These are phyloP conservation scores for Ginglymostoma cirratum DNA, from an alignment of 2,113 vertebrate species.

Conservation along the genomic window DNA sequence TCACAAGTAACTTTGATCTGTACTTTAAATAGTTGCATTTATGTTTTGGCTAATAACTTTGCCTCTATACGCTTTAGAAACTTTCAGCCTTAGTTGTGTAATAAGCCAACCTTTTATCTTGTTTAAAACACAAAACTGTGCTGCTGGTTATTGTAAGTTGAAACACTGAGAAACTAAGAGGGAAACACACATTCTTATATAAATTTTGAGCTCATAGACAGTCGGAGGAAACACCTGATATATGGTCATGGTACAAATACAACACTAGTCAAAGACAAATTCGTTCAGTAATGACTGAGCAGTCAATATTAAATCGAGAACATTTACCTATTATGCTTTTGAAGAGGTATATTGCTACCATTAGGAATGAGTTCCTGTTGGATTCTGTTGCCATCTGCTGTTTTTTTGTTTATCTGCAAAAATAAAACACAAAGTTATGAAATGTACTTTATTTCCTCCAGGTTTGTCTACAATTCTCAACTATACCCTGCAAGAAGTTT, in stretches of 20 bases:
- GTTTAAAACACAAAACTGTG: too few species aligned
- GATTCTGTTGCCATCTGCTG: not conserved
- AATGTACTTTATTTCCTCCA: not conserved
- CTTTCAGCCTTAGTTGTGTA: too few species aligned
- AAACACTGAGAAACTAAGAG: too few species aligned
- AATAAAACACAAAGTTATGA: not conserved
- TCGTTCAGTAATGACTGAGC: not conserved
- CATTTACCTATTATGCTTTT: constrained; percentile 30
- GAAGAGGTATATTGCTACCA: not conserved
- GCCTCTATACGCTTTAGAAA: too few species aligned
- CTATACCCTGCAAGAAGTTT: not conserved
- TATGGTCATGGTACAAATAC: not conserved
- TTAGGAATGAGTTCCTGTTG: not conserved
- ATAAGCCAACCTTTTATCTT: too few species aligned
- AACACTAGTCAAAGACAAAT: not conserved
- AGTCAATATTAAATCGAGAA: not conserved
- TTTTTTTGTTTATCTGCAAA: not conserved
- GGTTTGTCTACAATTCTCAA: not conserved
- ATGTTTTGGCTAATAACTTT: too few species aligned
- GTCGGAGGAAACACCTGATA: too few species aligned
- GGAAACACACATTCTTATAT: too few species aligned
- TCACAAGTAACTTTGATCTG: too few species aligned
- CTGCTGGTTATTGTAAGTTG: too few species aligned
- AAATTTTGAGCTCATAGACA: too few species aligned
- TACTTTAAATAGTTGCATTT: too few species aligned